Base-by-base conservation (phyloP, 2,113 vertebrate species). In the Acinonyx jubatus region DNA sequence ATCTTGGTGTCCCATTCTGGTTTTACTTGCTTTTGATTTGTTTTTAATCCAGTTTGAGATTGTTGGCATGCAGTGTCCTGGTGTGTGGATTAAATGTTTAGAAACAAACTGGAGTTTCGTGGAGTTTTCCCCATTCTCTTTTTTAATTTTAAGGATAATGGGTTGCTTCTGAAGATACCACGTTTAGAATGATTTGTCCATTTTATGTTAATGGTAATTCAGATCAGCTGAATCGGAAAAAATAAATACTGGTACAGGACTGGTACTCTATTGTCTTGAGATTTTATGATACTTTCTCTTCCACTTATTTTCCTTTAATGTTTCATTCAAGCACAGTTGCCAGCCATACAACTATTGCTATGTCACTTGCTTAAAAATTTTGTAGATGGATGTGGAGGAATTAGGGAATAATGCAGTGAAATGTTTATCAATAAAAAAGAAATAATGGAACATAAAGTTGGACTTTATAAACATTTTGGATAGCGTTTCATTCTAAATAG, bases 41-140 rank as follows among this genome's bases (percentile, higher is more conserved):
- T 50, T 71, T 78, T 68, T 94, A 21, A 33, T 68, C 12, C 21
- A 52, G 2, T 83, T 78, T 65, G 48, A 96, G 66, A 89, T 87
- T 15, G 3, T 52, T 85, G 25, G 76, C 4, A 45, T 81, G 5
- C 29, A 48, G 4, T 79, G 0, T 33, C 38, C n/a, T 7, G 4
- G 3, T 38, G 41, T 38, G 41, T 52, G 18, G 16, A 5, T 81
- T 76, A 94, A 94, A 88, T 71, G 14, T 50, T 94, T 80, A 11
- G 25, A 95, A 92, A 95, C 25, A 89, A 96, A 52, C 13, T 52
- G 80, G 41, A 93, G 38, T 87, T 91, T 84, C 25, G 27, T 9
- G 25, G 45, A 38, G 11, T 38, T 80, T 48, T 29, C 23, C 33
- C 25, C 10, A 4, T 48, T 57, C 71, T 81, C 5, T 87, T 66